phyloP scores from a whole-genome alignment of 2,113 vertebrate species.

The Lutjanus erythropterus region DNA sequence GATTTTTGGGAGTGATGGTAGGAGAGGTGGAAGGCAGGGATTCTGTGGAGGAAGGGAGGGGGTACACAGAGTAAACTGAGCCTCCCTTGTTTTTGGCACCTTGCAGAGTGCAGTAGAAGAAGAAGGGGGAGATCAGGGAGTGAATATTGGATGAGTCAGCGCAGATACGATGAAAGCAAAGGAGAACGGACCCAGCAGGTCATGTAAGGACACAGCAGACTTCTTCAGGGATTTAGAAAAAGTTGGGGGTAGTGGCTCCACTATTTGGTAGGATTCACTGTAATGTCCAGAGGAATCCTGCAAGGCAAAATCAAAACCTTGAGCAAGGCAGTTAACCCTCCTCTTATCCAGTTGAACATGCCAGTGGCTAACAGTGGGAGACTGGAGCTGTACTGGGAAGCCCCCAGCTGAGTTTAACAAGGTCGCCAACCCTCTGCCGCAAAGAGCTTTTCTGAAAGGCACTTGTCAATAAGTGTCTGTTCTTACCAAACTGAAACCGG shows the following conservation, averaged over 20 bases:
- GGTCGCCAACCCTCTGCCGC: conserved; percentile 1
- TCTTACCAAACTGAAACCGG: conserved; percentile 13
- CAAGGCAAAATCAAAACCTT: neutral
- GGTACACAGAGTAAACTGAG: conserved; percentile 75
- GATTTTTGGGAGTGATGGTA: conserved; percentile 71
- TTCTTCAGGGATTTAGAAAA: conserved; percentile 17
- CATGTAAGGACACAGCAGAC: conserved; percentile 61
- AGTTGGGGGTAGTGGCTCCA: neutral
- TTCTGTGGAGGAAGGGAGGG: conserved; percentile 75
- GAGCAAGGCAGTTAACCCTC: conserved; percentile 9
- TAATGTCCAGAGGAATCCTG: neutral
- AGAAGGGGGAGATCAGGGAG: conserved; percentile 49
- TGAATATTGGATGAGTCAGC: conserved; percentile 73
- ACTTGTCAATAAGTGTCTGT: conserved; percentile 15
- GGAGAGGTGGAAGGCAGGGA: conserved; percentile 69
- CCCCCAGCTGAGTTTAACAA: conserved; percentile 10
- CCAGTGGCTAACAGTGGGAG: neutral
- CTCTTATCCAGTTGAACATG: neutral
- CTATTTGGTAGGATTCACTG: neutral
- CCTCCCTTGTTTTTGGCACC: conserved; percentile 80
- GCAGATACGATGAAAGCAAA: conserved; percentile 70
- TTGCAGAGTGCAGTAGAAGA: conserved; percentile 67
- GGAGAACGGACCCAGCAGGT: conserved; percentile 59
- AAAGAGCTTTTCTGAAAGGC: conserved; percentile 21
- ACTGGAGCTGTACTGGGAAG: neutral